phyloP scores from a whole-genome alignment of 1,140 invertebrate species.

The Drosophila sturtevanti region DNA sequence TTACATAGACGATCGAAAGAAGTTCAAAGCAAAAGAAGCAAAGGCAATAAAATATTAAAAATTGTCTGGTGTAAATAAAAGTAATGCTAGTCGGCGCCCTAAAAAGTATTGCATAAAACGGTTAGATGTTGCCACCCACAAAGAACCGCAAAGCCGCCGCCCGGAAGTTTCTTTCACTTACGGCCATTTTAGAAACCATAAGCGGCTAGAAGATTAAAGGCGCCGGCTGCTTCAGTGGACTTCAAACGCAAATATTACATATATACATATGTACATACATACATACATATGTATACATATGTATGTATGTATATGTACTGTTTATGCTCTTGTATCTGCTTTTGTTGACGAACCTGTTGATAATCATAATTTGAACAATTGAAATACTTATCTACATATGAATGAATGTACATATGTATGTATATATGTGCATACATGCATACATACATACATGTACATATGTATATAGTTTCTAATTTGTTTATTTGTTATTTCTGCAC shows the following conservation, averaged over 20 bases:
- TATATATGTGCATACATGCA: too few relatives aligned
- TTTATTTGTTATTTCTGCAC: conserved; percentile 54
- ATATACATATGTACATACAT: background rate
- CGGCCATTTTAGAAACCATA: conserved; percentile 31
- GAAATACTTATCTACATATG: too few relatives aligned
- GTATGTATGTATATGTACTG: background rate
- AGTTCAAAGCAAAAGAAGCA: conserved; percentile 61
- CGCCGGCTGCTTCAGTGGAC: conserved; percentile 54
- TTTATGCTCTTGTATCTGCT: too few relatives aligned
- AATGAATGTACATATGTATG: too few relatives aligned
- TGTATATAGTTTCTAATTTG: conserved; percentile 38
- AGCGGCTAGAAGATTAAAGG: conserved; percentile 61
- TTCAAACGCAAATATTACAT: conserved; percentile 40
- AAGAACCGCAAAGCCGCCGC: conserved; percentile 45
- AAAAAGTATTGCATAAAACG: conserved; percentile 1
- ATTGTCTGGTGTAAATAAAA: conserved; percentile 60
- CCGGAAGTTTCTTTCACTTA: conserved; percentile 66
- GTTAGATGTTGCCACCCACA: conserved; percentile 64
- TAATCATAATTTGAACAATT: too few relatives aligned
- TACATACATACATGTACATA: too few relatives aligned
- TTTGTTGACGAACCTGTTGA: too few relatives aligned
- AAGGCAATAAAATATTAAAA: conserved; percentile 72
- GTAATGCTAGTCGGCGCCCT: conserved; percentile 36
- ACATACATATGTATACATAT: background rate
- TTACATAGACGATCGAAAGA: conserved; percentile 28